Conservation (phyloP, 2,888 invertebrate species). For the Anorthoa munda region DNA sequence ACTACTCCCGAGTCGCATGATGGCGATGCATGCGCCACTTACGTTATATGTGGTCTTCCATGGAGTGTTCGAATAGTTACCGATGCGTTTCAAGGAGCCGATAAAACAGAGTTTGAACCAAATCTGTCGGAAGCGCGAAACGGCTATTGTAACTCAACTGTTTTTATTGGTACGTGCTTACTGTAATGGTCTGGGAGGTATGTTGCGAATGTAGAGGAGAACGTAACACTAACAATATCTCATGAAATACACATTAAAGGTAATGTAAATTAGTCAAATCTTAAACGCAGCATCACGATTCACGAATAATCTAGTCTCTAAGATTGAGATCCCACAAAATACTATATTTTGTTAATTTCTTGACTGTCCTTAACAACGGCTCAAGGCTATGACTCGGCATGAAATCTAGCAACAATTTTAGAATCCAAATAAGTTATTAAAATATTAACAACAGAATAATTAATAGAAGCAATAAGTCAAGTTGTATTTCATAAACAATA, state of each 20-base stretch:
- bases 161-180: conserved; percentile 24
- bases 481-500: conserved; percentile 21
- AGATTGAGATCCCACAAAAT: conserved; percentile 26
- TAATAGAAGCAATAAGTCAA: conserved; percentile 19
- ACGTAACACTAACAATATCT: conserved; percentile 18
- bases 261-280: conserved; percentile 16
- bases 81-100: conserved; percentile 27
- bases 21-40: conserved; percentile 67
- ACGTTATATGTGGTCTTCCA: conserved; percentile 61
- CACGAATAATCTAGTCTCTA: not conserved
- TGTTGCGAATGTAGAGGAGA: conserved; percentile 12
- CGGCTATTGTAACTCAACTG: conserved; percentile 18
- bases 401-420: not conserved
- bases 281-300: conserved; percentile 13
- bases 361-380: conserved; percentile 5
- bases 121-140: conserved; percentile 21
- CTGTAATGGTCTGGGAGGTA: conserved; percentile 6
- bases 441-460: conserved; percentile 22
- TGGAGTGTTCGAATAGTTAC: conserved; percentile 47
- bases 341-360: conserved; percentile 28
- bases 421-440: conserved; percentile 1
- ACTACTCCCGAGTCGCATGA: conserved; percentile 65
- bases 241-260: not conserved
- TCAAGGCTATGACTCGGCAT: conserved; percentile 10
- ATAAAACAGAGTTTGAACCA: conserved; percentile 22